Evolutionary conservation across 2,888 invertebrate genomes (phyloP).

Genomic region (Falcaria lacertinaria): DNA sequence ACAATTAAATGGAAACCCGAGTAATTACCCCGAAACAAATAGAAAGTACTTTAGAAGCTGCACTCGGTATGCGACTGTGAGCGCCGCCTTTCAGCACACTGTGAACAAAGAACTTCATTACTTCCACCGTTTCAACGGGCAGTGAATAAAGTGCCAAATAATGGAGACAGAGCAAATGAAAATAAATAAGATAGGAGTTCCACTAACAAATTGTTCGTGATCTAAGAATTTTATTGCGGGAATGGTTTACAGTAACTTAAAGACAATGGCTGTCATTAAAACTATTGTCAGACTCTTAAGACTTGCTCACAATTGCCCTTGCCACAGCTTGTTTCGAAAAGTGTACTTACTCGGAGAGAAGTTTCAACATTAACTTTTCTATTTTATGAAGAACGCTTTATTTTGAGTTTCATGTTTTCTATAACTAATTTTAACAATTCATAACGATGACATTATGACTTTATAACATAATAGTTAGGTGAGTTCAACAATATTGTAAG

Average conservation of each 20-base stretch:
- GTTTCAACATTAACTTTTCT: too few relatives aligned
- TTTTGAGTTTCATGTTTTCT: too few relatives aligned
- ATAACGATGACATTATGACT: too few relatives aligned
- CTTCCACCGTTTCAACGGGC: conserved; percentile 38
- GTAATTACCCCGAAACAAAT: neutral
- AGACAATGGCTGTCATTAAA: too few relatives aligned
- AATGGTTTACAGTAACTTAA: conserved; percentile 53
- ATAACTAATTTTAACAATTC: too few relatives aligned
- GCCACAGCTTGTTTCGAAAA: too few relatives aligned
- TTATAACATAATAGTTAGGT: too few relatives aligned
- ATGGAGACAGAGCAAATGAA: conserved; percentile 58
- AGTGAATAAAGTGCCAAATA: conserved; percentile 55
- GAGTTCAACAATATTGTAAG: too few relatives aligned
- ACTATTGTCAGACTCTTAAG: too few relatives aligned
- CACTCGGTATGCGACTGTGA: conserved; percentile 17
- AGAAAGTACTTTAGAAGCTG: conserved; percentile 9
- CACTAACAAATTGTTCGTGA: conserved; percentile 49
- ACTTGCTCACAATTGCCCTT: too few relatives aligned
- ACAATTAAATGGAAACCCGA: conserved; percentile 1
- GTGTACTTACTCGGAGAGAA: too few relatives aligned
- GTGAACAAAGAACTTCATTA: conserved; percentile 55
- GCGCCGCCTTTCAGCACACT: conserved; percentile 15
- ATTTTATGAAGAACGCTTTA: too few relatives aligned
- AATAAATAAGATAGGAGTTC: conserved; percentile 57
- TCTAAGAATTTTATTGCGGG: conserved; percentile 47